Conservation (phyloP, 2,113 vertebrate genomes). For the Fregata magnificens region DNA sequence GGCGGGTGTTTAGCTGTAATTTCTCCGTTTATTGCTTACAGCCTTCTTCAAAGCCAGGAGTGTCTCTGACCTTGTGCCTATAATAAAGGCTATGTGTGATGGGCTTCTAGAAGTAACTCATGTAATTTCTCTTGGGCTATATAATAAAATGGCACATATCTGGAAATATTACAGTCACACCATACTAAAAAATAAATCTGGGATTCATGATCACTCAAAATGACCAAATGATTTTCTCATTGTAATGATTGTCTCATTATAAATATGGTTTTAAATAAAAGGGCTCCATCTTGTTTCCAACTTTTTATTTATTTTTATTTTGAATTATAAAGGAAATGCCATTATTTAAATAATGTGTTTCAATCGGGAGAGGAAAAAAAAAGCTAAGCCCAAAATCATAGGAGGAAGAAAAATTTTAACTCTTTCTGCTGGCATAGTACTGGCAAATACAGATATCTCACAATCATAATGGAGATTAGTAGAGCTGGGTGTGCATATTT, state of each 20-base stretch:
- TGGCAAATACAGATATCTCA: not conserved
- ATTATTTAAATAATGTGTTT: conserved; percentile 31
- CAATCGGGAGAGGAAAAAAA: not conserved
- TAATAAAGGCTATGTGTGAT: not conserved
- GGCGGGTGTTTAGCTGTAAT: not conserved
- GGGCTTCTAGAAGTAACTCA: not conserved
- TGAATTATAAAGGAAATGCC: conserved; percentile 1
- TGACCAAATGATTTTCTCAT: not conserved
- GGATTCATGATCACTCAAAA: not conserved
- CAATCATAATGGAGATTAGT: not conserved
- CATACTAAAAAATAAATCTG: not conserved
- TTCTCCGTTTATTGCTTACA: not conserved
- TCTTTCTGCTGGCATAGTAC: not conserved
- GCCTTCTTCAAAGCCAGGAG: not conserved
- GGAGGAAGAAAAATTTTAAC: conserved; percentile 40
- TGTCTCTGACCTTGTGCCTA: not conserved
- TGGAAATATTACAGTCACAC: not conserved
- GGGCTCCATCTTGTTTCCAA: not conserved
- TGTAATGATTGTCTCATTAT: not conserved
- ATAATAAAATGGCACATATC: not conserved
- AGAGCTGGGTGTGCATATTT: not conserved
- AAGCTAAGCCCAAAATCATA: not conserved
- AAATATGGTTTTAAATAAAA: conserved; percentile 15
- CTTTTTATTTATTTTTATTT: not conserved
- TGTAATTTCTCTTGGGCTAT: not conserved